Evolutionary conservation across 2,888 invertebrate genomes (phyloP), one percentile per base, ranked within the genome.

Genomic region (Heliconius hortense): DNA sequence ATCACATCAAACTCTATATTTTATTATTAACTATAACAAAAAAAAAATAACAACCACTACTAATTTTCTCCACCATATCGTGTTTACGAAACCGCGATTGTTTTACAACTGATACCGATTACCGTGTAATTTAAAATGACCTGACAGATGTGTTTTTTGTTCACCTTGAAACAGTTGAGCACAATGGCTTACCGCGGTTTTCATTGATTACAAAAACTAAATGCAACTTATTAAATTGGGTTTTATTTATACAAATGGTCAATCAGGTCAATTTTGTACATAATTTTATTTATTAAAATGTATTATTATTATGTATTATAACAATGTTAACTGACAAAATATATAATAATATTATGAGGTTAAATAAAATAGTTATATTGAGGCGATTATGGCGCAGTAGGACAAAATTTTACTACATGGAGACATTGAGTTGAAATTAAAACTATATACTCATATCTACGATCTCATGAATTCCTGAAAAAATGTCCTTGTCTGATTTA

Each of bases 41-140:
- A 72, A 35, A 73, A 74, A 77, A 62, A 62, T 69, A 67, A 72
- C 75, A 72, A 81, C 75, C 77, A 74, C 79, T 77, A 60, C 67
- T 76, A 66, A 53, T 73, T 75, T 81, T 82, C 76, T 80, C 80
- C 53, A 59, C 73, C 81, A 82, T 82, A 73, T 62, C 78, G 79
- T 79, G 76, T 74, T 73, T 43, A 77, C 76, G 35, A 73, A 73
- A 35, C 48, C 28, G 67, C 78, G 59, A 53, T 70, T 69, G 59
- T 78, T 78, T 74, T 73, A 64, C 53, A 60, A 76, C 76, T 76
- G 76, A 74, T 78, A 76, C 21, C 59, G 39, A 59, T 59, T 60
- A 75, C 21, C 59, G 39, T 63, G 62, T 63, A 75, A 73, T 74
- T 74, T 35, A 31, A 28, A 62, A 48, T 76, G 74, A 79, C 78